These are phyloP conservation scores for Numenius phaeopus DNA, from an alignment of 2,797 vertebrate species.

Conservation along the genomic window DNA sequence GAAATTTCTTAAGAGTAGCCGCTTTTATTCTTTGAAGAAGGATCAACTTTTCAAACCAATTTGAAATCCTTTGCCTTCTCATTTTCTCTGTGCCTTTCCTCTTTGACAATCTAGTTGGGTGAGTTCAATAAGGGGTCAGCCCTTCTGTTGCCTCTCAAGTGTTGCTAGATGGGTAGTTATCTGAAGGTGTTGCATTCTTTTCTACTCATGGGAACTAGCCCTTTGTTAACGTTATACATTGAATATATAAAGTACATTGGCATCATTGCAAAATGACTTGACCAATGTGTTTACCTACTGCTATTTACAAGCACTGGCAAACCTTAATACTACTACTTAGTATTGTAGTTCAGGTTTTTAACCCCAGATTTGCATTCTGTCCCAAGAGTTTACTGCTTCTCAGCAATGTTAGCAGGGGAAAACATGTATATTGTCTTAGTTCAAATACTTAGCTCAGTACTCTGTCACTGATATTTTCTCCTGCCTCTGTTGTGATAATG, in stretches of 20 bases:
- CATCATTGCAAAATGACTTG: background rate
- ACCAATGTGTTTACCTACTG: background rate
- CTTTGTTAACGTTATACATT: background rate
- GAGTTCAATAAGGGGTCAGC: constrained; percentile 46
- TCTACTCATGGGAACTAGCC: background rate
- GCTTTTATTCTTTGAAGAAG: background rate
- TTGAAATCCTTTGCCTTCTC: background rate
- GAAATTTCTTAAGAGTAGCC: background rate
- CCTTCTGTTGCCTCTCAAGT: background rate
- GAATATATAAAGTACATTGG: background rate
- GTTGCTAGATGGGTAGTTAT: background rate
- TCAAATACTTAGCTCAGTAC: background rate
- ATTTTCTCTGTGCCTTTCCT: background rate
- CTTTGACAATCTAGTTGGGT: background rate
- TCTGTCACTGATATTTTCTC: background rate
- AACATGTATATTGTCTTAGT: background rate
- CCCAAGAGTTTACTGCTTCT: background rate
- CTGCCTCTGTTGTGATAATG: background rate
- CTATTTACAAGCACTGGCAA: background rate
- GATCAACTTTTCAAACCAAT: background rate
- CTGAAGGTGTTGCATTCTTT: constrained; percentile 21
- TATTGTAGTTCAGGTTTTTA: background rate
- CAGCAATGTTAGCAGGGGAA: background rate
- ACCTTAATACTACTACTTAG: too few species aligned
- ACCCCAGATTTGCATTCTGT: background rate